These are phyloP conservation scores for Dascyllus trimaculatus DNA, from an alignment of 2,113 vertebrate species.

Conservation along the genomic window DNA sequence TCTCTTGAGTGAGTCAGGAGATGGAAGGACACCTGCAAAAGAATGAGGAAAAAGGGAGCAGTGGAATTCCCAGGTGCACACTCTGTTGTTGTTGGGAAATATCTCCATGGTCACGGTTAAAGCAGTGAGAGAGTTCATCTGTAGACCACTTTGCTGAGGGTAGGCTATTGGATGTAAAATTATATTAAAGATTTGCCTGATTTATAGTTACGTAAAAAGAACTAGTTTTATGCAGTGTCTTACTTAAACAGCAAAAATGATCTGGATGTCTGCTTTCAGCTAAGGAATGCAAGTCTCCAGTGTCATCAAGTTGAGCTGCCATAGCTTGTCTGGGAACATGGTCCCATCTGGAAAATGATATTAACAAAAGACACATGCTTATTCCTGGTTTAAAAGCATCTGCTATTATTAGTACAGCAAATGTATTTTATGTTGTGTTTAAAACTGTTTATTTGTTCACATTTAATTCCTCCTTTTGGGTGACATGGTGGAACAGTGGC, in stretches of 20 bases:
- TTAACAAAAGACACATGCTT: neutral
- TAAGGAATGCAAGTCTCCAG: neutral
- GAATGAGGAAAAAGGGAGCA: neutral
- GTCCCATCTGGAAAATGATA: constrained; percentile 19
- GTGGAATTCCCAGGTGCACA: constrained; percentile 49
- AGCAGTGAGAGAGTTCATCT: constrained; percentile 16
- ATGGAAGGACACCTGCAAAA: constrained; percentile 57
- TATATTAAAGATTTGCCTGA: neutral
- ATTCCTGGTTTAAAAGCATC: neutral
- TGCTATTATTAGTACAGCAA: neutral
- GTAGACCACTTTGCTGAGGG: neutral
- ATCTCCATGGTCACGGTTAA: constrained; percentile 52
- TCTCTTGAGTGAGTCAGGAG: constrained; percentile 20
- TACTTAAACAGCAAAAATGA: constrained; percentile 4
- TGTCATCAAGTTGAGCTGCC: neutral
- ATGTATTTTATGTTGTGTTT: neutral
- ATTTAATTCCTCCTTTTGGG: neutral
- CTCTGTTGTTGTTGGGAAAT: constrained; percentile 48
- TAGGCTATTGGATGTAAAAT: neutral
- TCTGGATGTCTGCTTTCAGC: constrained; percentile 26
- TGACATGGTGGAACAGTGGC: too few species aligned
- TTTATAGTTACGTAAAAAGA: neutral
- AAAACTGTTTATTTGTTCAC: neutral
- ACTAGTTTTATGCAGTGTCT: neutral
- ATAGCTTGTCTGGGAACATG: constrained; percentile 30